Evolutionary conservation across 2,113 vertebrate species (phyloP).

Genomic region (Heloderma charlesbogerti): DNA sequence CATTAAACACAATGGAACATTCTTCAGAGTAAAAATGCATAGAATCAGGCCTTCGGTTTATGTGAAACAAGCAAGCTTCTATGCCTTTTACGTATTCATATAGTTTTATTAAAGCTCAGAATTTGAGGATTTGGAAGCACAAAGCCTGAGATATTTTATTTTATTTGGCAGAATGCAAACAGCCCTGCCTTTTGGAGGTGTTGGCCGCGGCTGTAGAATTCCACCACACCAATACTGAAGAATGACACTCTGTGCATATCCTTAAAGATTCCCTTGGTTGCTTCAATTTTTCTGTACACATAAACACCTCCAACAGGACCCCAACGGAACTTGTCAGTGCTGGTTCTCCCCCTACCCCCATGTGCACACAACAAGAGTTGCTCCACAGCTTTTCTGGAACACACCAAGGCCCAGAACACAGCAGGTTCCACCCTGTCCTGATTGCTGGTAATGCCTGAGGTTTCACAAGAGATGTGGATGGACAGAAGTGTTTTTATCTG

Average conservation of each 20-base stretch:
- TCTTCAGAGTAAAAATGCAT: neutral
- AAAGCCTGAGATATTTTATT: neutral
- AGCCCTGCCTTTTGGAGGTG: neutral
- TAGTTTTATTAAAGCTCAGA: neutral
- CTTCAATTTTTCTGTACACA: neutral
- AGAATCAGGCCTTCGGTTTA: neutral
- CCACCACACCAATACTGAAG: neutral
- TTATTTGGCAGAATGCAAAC: neutral
- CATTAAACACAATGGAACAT: neutral
- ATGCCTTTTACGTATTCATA: neutral
- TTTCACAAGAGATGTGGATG: neutral
- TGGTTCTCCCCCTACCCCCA: neutral
- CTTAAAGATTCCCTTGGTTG: neutral
- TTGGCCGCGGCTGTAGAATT: neutral
- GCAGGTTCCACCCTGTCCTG: neutral
- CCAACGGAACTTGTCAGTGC: neutral
- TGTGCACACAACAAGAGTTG: neutral
- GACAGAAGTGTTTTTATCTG: neutral
- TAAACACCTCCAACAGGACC: too few relatives aligned
- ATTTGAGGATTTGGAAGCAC: neutral
- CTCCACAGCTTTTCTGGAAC: neutral
- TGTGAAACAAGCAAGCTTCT: neutral
- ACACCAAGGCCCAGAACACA: neutral
- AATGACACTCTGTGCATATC: neutral
- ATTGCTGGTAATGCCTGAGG: neutral